Evolutionary conservation across 2,113 vertebrate genomes (phyloP), one percentile per base, ranked within the genome.

Genomic region (Andinoacara biseriatus): DNA sequence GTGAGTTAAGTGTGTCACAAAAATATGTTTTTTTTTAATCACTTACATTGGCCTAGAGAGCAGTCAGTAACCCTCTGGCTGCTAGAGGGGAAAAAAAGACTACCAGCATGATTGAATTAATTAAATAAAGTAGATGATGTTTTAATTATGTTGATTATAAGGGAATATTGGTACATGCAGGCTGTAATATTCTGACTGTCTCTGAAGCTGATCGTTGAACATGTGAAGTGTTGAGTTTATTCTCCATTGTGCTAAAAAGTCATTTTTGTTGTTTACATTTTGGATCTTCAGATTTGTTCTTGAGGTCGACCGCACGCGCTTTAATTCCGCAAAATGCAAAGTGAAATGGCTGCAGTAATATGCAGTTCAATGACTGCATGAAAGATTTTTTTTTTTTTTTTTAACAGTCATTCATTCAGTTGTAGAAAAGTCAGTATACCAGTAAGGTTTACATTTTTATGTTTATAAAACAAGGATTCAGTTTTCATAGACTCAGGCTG

Each of bases 401-500:
- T 33, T 33, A 33, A 46, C 14, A 1, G 38, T 46, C 43, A 46
- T 67, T 67, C 38, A 49, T 31, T 72, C 65, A 72, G 65, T 24
- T 31, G 10, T 72, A 52, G 65, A 72, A 72, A 72, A 52, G 46
- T 52, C 43, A 31, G 65, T 20, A 31, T 26, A 52, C 15, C 17
- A 31, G n/a, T n/a, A n/a, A n/a, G n/a, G n/a, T n/a, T n/a, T n/a
- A n/a, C n/a, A n/a, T n/a, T n/a, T n/a, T n/a, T n/a, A n/a, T n/a
- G 67, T 89, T 83, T 77, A 49, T 38, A 20, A 58, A n/a, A 38
- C 43, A 43, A 77, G 63, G 33, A 79, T 58, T 59, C 60, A 24
- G 58, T 76, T 86, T 89, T 74, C 59, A 76, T 63, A 76, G 80
- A 77, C 78, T 84, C 40, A 2, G 86, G 82, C 22, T 80, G 57